Evolutionary conservation across 1,140 invertebrate genomes (phyloP), one percentile per base, ranked within the genome.

Genomic region (Ceratina calcarata): DNA sequence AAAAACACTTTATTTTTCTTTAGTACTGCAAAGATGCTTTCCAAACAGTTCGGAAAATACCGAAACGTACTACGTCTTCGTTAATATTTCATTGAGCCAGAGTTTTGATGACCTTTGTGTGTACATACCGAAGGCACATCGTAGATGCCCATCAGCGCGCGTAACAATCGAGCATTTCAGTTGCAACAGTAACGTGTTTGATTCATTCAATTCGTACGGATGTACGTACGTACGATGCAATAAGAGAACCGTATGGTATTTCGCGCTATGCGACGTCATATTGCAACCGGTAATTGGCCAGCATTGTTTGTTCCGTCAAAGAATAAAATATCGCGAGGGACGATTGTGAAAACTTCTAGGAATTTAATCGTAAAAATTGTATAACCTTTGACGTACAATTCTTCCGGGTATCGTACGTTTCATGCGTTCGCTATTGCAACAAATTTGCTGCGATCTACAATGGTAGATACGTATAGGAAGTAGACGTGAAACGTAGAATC

Each of bases 241-340:
- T 15, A 24, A 24, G 67, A 69, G 27, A 55, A 69, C 53, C 16
- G 51, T 24, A 10, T 55, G 16, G 49, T n/a, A 55, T 69, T 69
- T 4, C 49, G 24, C 49, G 16, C 55, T 62, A 53, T 67, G 53
- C 68, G 81, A 77, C 84, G 62, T 87, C 75, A 79, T 75, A 84
- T 86, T 73, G 80, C 84, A 71, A 78, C 65, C 72, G 77, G 80
- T 87, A 86, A 87, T 87, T 86, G 86, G 84, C 78, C 67, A 51
- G 73, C 75, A 84, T 82, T 86, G 86, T 87, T 87, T 82, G 76
- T 86, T 16, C 45, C 20, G 16, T 84, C 67, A 79, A 70, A 83
- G 79, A 51, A 20, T 74, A 70, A 57, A 49, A 62, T 68, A 68
- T 68, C 66, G 45, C 49, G 22, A 53, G 74, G 10, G 4, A 55